Evolutionary conservation across 2,113 vertebrate genomes (phyloP), one percentile per base, ranked within the genome.

Genomic region (Miniopterus natalensis): DNA sequence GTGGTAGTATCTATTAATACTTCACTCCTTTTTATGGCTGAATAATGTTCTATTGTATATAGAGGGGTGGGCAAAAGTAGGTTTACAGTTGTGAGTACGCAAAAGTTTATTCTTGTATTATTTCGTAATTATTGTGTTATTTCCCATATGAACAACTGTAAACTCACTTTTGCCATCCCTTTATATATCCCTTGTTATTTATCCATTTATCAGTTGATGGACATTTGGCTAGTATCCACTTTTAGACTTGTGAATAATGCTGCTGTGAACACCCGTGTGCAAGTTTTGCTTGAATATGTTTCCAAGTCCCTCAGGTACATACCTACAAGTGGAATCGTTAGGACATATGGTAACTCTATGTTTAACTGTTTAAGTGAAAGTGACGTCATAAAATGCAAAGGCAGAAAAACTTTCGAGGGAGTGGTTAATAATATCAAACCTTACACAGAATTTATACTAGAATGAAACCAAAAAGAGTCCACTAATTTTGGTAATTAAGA

Each of bases 391-490:
- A 93, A 88, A 70, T 49, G 51, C n/a, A 85, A 86, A 20, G 14
- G 14, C 84, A 87, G 20, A 75, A 25, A 78, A 71, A 12, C 21
- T 81, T 90, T 88, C 63, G 17, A 63, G n/a, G n/a, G 21, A 61
- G 31, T 71, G 31, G 45, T 27, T 84, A 94, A n/a, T 77, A 87
- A 78, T 85, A 42, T 59, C 75, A 85, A 92, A 88, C 2, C 31
- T 12, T 42, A 20, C 7, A 65, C 3, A 68, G 66, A 91, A 93
- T 71, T 71, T 63, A 71, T 85, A 63, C 23, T 90, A 31, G 31
- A 93, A 65, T 90, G 83, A 89, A 93, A 74, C 8, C 1, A 20
- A 55, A 84, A 31, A 40, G n/a, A 83, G 17, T 31, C 23, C 45
- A 89, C 13, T 79, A 20, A 55, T 47, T 78, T 88, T 84, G 70